Conservation (phyloP, 2,888 invertebrate species). For the Hymenopus coronatus region DNA sequence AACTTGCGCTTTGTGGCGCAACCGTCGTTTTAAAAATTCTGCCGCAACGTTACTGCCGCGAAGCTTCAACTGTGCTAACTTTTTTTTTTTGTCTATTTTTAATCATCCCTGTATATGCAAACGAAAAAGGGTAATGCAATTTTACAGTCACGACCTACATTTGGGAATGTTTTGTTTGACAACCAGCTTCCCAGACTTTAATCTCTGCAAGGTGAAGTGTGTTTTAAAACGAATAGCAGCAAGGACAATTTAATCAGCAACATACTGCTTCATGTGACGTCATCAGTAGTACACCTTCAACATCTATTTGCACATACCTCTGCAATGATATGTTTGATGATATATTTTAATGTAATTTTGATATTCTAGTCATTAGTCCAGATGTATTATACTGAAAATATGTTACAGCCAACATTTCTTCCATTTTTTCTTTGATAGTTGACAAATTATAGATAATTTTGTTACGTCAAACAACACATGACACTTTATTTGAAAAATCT, state of each 20-base stretch:
- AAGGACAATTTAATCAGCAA: not conserved
- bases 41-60: not conserved
- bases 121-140: not conserved
- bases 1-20: not conserved
- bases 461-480: too few species aligned
- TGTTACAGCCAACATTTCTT: too few species aligned
- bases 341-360: too few species aligned
- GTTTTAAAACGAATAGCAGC: not conserved
- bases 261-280: not conserved
- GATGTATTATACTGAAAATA: too few species aligned
- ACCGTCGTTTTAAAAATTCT: not conserved
- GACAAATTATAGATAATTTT: too few species aligned
- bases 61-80: too few species aligned
- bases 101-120: not conserved
- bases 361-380: too few species aligned
- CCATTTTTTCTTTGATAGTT: too few species aligned
- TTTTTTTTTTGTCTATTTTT: not conserved
- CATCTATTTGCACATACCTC: too few species aligned
- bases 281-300: too few species aligned
- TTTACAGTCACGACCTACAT: not conserved
- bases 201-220: not conserved
- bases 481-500: too few species aligned
- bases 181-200: not conserved
- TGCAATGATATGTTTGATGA: too few species aligned
- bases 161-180: not conserved